Base-by-base conservation (phyloP, 2,888 invertebrate species). In the Acleris emargana region DNA sequence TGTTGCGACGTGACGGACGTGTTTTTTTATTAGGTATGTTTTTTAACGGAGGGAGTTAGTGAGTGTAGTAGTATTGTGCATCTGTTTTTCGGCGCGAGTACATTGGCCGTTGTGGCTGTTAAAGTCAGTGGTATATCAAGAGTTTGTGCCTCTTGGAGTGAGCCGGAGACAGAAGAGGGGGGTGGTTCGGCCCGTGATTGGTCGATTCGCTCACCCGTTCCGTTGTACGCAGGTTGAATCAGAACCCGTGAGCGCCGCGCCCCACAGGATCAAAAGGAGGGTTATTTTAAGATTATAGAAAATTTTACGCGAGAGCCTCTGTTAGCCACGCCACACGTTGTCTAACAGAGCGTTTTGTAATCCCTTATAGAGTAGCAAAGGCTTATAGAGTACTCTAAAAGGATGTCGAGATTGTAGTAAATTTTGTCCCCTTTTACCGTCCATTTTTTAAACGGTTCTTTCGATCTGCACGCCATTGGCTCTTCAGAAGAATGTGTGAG, bases 201-300 rank as follows among this genome's bases (percentile, higher is more conserved):
- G 88, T 88, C 87, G 89, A 81, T 72, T 88, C 90, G 90, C 89
- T 91, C 81, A 91, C 88, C 86, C 88, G 82, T 90, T 89, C 84
- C 88, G 83, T 91, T 91, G 81, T 89, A 88, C 87, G 88, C 92
- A 92, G 92, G 92, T 92, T 92, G 83, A 92, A 92, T 85, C 92
- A 92, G 76, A 92, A 91, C 75, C 92, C 91, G 69, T 92, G 64
- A 62, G 47, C 67, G 38, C 51, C 69, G 64, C 43, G 58, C 52
- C 62, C 68, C 58, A 68, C 70, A 72, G 68, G 70, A 72, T 58
- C 45, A 64, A 47, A 47, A 17, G 52, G 38, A 67, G 66, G 43
- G 20, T 43, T 67, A 51, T 52, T 49, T 64, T 60, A 50, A 66
- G 66, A 57, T 58, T 60, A 61, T 71, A 71, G 69, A 67, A 67